A percentile compares a stretch with the other conserved stretches of the same genome.
phyloP scores from a whole-genome alignment of 2,797 vertebrate species.

The Manis pentadactyla region DNA sequence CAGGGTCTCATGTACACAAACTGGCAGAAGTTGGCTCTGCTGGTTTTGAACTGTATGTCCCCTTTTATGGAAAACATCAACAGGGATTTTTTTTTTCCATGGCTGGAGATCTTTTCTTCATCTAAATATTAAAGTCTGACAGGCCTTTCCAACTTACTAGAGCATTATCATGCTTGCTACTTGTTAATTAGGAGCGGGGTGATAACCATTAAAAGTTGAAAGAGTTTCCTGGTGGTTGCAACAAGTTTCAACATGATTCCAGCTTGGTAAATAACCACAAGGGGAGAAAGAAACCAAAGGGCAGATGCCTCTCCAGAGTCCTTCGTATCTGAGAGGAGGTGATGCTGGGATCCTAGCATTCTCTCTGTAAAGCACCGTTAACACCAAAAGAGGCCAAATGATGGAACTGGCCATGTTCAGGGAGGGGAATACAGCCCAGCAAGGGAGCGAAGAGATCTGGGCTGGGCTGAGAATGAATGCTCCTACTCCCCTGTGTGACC shows the following conservation, averaged over 20 bases:
- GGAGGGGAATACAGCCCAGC: neutral
- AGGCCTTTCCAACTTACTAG: conserved; percentile 65
- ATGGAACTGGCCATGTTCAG: rapidly evolving
- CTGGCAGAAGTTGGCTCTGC: neutral
- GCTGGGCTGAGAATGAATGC: neutral
- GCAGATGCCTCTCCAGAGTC: conserved; percentile 41
- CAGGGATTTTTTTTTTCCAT: conserved; percentile 62
- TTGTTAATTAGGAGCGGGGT: conserved; percentile 74
- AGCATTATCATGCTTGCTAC: conserved; percentile 68
- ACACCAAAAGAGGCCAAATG: neutral
- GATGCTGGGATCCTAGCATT: rapidly evolving
- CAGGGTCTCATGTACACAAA: conserved; percentile 29
- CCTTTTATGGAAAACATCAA: conserved; percentile 75
- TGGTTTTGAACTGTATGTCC: conserved; percentile 20
- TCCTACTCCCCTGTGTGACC: neutral
- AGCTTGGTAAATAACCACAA: conserved; percentile 59
- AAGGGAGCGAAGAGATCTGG: neutral
- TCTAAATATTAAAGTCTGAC: conserved; percentile 75
- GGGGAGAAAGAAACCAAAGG: conserved; percentile 60
- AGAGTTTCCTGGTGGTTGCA: conserved; percentile 76
- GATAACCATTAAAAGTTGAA: conserved; percentile 76
- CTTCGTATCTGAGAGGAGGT: conserved; percentile 33
- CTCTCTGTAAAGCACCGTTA: neutral
- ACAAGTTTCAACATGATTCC: conserved; percentile 77
- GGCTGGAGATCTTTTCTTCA: conserved; percentile 72